Percentiles rank a stretch among this genome's conserved stretches.
phyloP scores from a whole-genome alignment of 2,797 vertebrate species.

The Karalla daura region DNA sequence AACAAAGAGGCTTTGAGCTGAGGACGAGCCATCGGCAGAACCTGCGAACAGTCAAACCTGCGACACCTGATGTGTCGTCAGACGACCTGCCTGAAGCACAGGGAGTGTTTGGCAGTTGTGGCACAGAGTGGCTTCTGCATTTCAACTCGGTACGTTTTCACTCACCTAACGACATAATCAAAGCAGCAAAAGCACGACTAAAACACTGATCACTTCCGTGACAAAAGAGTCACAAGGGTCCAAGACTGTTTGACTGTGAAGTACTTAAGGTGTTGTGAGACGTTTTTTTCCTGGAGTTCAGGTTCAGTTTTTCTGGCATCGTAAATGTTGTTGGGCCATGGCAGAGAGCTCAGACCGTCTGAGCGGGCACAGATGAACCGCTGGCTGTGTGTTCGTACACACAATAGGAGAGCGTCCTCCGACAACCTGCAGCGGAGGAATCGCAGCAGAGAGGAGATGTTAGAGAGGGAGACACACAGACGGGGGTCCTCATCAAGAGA shows the following conservation, averaged over 20 bases:
- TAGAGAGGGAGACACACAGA: background rate
- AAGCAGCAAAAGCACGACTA: constrained; percentile 12
- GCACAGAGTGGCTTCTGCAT: background rate
- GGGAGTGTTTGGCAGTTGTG: background rate
- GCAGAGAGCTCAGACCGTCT: constrained; percentile 16
- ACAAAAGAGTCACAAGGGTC: background rate
- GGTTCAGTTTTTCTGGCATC: background rate
- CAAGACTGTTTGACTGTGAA: background rate
- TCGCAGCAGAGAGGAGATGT: constrained; percentile 19
- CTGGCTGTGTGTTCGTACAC: constrained; percentile 16
- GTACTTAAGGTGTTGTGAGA: background rate
- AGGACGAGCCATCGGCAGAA: constrained; percentile 22
- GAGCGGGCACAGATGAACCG: background rate
- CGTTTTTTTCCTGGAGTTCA: constrained; percentile 18
- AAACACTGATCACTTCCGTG: constrained; percentile 23
- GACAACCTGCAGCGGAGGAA: constrained; percentile 50
- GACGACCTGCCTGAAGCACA: background rate
- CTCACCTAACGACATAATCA: constrained; percentile 6
- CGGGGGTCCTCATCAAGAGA: background rate
- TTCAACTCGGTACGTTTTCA: constrained; percentile 3
- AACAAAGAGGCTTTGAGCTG: constrained; percentile 50
- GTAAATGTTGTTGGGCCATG: constrained; percentile 12
- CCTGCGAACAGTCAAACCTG: constrained; percentile 21
- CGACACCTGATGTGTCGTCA: background rate
- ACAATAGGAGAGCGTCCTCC: constrained; percentile 10